phyloP scores from a whole-genome alignment of 64 coral and sea anemone genomes.

The Montipora sp. region DNA sequence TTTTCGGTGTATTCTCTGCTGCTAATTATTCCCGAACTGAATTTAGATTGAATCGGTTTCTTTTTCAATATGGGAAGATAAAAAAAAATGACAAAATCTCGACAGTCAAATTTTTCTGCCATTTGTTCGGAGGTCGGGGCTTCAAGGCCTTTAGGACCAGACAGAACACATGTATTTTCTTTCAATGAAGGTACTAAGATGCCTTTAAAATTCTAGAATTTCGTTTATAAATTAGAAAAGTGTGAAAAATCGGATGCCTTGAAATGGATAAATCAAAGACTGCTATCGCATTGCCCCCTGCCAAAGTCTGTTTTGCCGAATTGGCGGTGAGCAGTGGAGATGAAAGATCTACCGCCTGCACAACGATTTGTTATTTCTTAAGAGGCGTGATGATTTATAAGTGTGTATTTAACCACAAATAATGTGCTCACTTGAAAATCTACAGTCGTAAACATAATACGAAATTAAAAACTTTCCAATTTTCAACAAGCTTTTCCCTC shows the following conservation, averaged over 20 bases:
- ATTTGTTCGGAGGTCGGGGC: conserved; percentile 33
- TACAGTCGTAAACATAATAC: conserved; percentile 7
- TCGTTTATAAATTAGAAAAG: not conserved
- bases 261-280: not conserved
- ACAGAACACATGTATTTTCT: conserved; percentile 83
- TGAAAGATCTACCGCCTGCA: conserved; percentile 44
- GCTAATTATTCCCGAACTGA: conserved; percentile 15
- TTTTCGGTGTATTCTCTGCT: not conserved
- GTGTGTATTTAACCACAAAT: conserved; percentile 60
- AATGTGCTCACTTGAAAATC: conserved; percentile 31
- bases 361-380: conserved; percentile 30
- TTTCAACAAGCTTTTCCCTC: not conserved
- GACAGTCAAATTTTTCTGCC: not conserved
- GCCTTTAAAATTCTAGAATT: not conserved
- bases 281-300: not conserved
- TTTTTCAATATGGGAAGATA: conserved; percentile 26
- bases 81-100: conserved; percentile 9
- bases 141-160: conserved; percentile 37
- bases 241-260: not conserved
- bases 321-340: conserved; percentile 3
- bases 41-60: not conserved
- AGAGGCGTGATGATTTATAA: conserved; percentile 47
- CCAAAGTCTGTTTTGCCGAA: not conserved
- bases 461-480: not conserved
- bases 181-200: conserved; percentile 49